These are phyloP conservation scores for Parauchenoglanis ngamensis DNA, from an alignment of 2,797 vertebrate genomes.

Conservation along the genomic window DNA sequence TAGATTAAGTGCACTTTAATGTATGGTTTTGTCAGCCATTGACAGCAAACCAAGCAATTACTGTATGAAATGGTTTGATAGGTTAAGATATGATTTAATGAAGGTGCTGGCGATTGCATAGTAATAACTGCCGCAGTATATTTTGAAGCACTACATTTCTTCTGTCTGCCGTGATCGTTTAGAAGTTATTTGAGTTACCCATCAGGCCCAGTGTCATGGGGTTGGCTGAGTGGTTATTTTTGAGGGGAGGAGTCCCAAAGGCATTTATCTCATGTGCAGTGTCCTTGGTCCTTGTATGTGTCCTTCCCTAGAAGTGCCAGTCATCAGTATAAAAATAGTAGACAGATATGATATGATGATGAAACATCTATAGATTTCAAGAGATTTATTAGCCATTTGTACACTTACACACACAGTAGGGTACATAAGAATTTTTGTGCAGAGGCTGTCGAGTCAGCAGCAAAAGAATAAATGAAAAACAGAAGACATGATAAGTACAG, in stretches of 20 bases:
- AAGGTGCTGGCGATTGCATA: slow-evolving; percentile 45
- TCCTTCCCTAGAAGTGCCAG: slow-evolving; percentile 1
- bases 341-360: neutral
- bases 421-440: too few species aligned
- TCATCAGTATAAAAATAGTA: neutral
- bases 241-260: neutral
- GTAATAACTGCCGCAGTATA: slow-evolving; percentile 40
- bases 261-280: slow-evolving; percentile 3
- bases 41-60: neutral
- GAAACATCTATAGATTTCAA: neutral
- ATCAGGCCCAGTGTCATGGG: neutral
- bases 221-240: neutral
- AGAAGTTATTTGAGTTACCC: slow-evolving; percentile 37
- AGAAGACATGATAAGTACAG: too few species aligned
- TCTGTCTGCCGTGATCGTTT: slow-evolving; percentile 41
- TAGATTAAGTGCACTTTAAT: slow-evolving; percentile 15
- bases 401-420: too few species aligned
- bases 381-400: too few species aligned
- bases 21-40: neutral
- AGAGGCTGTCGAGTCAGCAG: too few species aligned
- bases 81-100: slow-evolving; percentile 28
- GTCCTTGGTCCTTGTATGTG: neutral
- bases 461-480: too few species aligned
- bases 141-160: slow-evolving; percentile 38
- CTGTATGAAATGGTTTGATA: slow-evolving; percentile 16